phyloP scores from a whole-genome alignment of 2,797 vertebrate species.

The Cryptoblepharus egeriae region DNA sequence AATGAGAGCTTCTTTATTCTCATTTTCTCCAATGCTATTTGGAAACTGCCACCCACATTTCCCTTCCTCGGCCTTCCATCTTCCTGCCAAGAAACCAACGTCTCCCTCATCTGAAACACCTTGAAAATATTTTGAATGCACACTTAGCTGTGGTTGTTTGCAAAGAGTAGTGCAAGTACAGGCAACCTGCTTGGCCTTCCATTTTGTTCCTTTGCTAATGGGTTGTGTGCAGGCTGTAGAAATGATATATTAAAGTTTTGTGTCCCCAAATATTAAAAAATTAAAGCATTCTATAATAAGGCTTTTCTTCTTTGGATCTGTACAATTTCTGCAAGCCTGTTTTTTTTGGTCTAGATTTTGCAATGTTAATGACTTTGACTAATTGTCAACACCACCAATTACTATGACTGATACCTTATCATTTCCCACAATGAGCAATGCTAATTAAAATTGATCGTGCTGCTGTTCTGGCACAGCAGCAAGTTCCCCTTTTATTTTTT shows the following conservation, averaged over 20 bases:
- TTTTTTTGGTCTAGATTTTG: conserved; percentile 75
- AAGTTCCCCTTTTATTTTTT: conserved; percentile 63
- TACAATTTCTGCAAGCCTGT: conserved; percentile 67
- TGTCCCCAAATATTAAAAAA: conserved; percentile 46
- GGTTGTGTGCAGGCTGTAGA: background rate
- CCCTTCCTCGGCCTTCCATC: background rate
- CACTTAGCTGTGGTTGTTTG: too few relatives aligned
- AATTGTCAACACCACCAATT: conserved; percentile 84
- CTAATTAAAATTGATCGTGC: conserved; percentile 85
- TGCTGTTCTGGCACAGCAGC: conserved; percentile 78
- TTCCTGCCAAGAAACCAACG: background rate
- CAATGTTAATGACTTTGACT: conserved; percentile 84
- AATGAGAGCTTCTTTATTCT: background rate
- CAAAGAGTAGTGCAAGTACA: background rate
- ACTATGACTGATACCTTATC: conserved; percentile 85
- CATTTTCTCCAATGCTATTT: background rate
- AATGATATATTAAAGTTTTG: background rate
- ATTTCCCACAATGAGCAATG: conserved; percentile 81
- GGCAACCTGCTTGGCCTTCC: accelerated
- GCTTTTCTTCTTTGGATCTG: conserved; percentile 50
- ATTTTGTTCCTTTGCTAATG: background rate
- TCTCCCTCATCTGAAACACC: background rate
- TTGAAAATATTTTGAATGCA: background rate
- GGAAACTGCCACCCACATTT: background rate
- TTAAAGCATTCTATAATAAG: conserved; percentile 46